A percentile compares a stretch with the other conserved stretches of the same genome.
Evolutionary conservation across 1,140 invertebrate species (phyloP).

Genomic region (Drosophila nannoptera): DNA sequence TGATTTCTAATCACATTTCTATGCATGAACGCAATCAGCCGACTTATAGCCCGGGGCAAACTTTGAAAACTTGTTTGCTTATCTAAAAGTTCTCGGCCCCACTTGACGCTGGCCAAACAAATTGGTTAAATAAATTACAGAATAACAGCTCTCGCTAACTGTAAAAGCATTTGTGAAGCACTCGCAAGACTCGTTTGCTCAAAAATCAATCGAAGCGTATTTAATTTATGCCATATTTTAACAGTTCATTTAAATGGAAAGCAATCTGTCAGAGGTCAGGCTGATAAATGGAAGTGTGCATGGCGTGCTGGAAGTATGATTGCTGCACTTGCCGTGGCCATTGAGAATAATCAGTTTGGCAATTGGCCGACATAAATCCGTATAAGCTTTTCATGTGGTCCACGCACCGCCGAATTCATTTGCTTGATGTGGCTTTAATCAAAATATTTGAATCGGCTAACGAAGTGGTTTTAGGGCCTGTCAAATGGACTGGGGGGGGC

Average conservation of each 20-base stretch:
- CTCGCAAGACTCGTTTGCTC: conserved; percentile 10
- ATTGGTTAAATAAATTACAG: neutral
- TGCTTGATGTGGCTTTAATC: conserved; percentile 42
- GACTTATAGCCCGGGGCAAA: too few species aligned
- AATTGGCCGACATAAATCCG: conserved; percentile 42
- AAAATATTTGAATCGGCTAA: conserved; percentile 44
- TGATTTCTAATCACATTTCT: too few species aligned
- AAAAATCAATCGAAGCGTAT: conserved; percentile 23
- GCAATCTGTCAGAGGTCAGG: conserved; percentile 21
- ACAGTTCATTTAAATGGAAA: conserved; percentile 32
- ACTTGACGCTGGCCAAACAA: neutral
- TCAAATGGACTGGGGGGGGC: conserved; percentile 14
- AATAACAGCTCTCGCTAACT: neutral
- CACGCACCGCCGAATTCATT: conserved; percentile 19
- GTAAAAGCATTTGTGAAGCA: conserved; percentile 9
- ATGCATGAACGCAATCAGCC: too few species aligned
- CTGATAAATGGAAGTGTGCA: conserved; percentile 31
- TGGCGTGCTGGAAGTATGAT: conserved; percentile 30
- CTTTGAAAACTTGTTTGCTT: too few species aligned
- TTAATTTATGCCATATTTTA: conserved; percentile 43
- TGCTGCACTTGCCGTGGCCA: conserved; percentile 29
- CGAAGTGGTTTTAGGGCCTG: conserved; percentile 8
- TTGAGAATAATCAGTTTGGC: conserved; percentile 28
- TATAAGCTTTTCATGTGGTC: conserved; percentile 34
- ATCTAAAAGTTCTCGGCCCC: neutral